These are phyloP conservation scores for Rotaria sp. DNA, from an alignment of 2,888 invertebrate species.

Conservation along the genomic window DNA sequence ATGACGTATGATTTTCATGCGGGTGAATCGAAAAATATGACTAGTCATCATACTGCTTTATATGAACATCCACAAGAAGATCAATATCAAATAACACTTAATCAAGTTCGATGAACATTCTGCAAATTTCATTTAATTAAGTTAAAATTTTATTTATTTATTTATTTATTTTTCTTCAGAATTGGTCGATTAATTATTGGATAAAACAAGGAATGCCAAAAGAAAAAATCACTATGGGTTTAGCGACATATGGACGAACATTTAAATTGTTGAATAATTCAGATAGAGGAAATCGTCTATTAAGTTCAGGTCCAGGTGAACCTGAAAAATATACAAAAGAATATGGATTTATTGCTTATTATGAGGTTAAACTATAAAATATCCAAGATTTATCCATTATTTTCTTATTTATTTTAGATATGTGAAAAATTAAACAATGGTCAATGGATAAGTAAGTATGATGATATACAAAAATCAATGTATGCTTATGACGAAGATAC, in stretches of 20 bases:
- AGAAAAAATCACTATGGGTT: constrained; percentile 31
- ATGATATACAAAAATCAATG: constrained; percentile 31
- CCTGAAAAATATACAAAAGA: constrained; percentile 34
- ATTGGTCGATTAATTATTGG: constrained; percentile 35
- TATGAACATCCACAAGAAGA: constrained; percentile 33
- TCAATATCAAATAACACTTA: neutral
- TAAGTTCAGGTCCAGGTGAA: constrained; percentile 25
- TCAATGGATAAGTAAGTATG: constrained; percentile 33
- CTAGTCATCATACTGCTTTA: constrained; percentile 31
- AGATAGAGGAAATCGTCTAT: constrained; percentile 5
- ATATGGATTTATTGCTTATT: constrained; percentile 36
- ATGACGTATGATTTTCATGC: constrained; percentile 36
- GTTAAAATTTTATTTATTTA: too few relatives aligned
- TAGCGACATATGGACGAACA: constrained; percentile 31
- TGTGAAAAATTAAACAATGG: neutral
- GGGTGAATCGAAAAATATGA: constrained; percentile 26
- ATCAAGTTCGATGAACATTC: constrained; percentile 3
- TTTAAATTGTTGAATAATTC: constrained; percentile 22
- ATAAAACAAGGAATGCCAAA: constrained; percentile 29
- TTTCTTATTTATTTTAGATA: neutral
- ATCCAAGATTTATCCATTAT: too few relatives aligned
- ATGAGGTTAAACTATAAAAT: constrained; percentile 34
- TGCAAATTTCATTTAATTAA: too few relatives aligned
- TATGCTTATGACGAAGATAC: constrained; percentile 29
- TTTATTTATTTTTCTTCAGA: neutral